Evolutionary conservation across 1,140 invertebrate genomes (phyloP).

Genomic region (Musca domestica): DNA sequence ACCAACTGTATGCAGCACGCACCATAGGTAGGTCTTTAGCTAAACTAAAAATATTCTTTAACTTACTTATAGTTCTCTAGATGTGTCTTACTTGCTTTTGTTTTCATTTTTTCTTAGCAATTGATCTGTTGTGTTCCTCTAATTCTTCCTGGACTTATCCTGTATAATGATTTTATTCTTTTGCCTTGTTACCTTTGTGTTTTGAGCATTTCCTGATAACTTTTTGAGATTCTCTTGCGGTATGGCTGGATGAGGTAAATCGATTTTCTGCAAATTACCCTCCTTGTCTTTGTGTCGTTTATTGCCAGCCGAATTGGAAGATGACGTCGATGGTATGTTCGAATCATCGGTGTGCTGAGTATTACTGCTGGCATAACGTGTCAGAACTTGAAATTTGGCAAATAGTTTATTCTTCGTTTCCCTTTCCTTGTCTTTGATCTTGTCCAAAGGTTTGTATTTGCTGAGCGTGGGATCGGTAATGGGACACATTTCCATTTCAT

Average conservation of each 20-base stretch:
- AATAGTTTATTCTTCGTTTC: constrained; percentile 47
- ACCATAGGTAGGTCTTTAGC: no score
- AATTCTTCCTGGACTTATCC: constrained; percentile 55
- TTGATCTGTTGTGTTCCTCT: constrained; percentile 1
- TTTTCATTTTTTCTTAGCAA: background rate
- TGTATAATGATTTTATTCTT: constrained; percentile 76
- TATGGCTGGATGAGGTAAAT: constrained; percentile 46
- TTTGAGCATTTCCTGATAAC: constrained; percentile 59
- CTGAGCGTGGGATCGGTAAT: constrained; percentile 30
- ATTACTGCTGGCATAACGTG: constrained; percentile 37
- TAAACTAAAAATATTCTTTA: no score
- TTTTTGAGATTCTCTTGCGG: constrained; percentile 62
- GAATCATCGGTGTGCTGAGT: background rate
- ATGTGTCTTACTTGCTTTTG: background rate
- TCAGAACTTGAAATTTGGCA: constrained; percentile 52
- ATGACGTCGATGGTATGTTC: constrained; percentile 28
- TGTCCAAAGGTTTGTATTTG: constrained; percentile 40
- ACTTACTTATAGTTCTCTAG: no score
- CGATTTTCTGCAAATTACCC: no score
- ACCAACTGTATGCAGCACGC: no score
- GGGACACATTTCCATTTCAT: constrained; percentile 32
- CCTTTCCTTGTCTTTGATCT: constrained; percentile 51
- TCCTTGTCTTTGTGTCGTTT: no score
- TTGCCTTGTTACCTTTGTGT: constrained; percentile 72
- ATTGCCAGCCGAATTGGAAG: constrained; percentile 15